Base-by-base conservation (phyloP, 1,140 invertebrate genomes). In the Trinorchestia longiramus region DNA sequence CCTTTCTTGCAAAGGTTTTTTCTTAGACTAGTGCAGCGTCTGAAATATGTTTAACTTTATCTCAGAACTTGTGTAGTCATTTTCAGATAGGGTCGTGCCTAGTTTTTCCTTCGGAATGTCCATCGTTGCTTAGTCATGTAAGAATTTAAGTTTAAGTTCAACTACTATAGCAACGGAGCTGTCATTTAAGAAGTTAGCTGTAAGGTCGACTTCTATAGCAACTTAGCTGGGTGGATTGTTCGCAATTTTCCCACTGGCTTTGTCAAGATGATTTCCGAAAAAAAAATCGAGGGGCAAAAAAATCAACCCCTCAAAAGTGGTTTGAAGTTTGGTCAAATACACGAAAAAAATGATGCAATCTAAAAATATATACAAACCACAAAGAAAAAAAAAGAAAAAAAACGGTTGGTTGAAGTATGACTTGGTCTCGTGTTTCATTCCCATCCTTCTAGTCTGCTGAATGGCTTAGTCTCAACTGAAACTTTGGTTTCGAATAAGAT, bases 241-340 rank as follows among this genome's bases (percentile, higher is more conserved):
- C n/a, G 45, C n/a, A 3, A 96, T 95, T 36, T 62, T 45, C 92
- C 92, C 92, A 94, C 92, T 94, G 92, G 92, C 92, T 94, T 47
- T 94, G 92, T 94, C 11, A 94, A 94, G 40, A 94, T 94, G 92
- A 43, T 94, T 94, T 94, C 44, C 44, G 92, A 94, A 94, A 94
- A 94, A 47, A 94, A 47, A 11, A 45, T 40, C 23, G 15, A 19
- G 44, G 8, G 47, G 28, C 45, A 94, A 94, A 94, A 94, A 45
- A 94, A 19, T 28, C 1, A 15, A 44, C 92, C 92, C 36, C 92
- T 90, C 15, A 28, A 94, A 94, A 94, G 92, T 94, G 92, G 92
- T 94, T 94, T 94, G 92, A 94, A 43, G 6, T 45, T 45, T 45
- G 40, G 44, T 19, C 11, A 94, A 45, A 94, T 45, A n/a, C 41